A percentile compares a stretch with the other conserved stretches of the same genome.
phyloP scores from a whole-genome alignment of 2,797 vertebrate species.

The Arremon brunneinucha region DNA sequence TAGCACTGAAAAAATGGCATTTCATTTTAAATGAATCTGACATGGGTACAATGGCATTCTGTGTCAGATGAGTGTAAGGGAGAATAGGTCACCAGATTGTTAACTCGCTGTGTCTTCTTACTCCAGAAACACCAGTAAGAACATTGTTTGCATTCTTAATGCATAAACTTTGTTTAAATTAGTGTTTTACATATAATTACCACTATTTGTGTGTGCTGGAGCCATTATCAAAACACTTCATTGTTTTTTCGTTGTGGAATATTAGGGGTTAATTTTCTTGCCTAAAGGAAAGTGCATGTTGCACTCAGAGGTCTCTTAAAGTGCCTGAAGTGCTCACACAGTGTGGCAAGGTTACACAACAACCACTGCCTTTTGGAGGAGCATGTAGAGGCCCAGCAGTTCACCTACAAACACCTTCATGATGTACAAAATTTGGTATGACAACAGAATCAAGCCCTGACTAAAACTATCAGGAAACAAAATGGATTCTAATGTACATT shows the following conservation, averaged over 20 bases:
- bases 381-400: neutral
- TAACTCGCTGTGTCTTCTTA: neutral
- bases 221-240: neutral
- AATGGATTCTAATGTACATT: accelerated
- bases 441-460: neutral
- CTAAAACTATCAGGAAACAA: neutral
- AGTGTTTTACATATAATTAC: neutral
- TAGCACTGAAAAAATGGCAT: neutral
- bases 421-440: neutral
- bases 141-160: neutral
- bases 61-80: neutral
- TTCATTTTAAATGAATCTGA: neutral
- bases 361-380: neutral
- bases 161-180: neutral
- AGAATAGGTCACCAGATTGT: neutral
- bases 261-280: neutral
- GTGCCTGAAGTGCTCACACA: neutral
- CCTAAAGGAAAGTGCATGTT: neutral
- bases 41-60: neutral
- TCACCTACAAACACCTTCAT: neutral
- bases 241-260: neutral
- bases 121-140: neutral
- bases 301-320: neutral
- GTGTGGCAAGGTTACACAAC: neutral
- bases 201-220: neutral